Percentiles rank a stretch among this genome's conserved stretches.
These are phyloP conservation scores for Apaloderma vittatum DNA, from an alignment of 2,113 vertebrate species.

Conservation along the genomic window DNA sequence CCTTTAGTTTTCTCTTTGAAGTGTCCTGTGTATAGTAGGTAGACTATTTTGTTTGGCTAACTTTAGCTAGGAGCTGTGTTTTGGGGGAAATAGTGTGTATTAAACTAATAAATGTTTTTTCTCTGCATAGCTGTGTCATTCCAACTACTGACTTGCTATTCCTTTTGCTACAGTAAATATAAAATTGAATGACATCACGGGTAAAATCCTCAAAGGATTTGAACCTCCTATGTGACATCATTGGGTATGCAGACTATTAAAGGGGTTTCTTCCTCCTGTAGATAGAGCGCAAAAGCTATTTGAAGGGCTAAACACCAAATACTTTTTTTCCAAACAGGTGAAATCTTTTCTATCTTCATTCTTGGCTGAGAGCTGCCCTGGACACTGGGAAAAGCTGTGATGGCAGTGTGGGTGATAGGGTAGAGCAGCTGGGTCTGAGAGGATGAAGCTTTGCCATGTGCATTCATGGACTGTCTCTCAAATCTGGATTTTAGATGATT, in stretches of 20 bases:
- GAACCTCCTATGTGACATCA: background rate
- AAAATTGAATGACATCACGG: background rate
- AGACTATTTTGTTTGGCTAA: constrained; percentile 32
- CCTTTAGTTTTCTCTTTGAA: constrained; percentile 66
- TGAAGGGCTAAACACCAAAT: background rate
- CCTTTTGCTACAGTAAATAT: background rate
- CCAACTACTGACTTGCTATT: background rate
- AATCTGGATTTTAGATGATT: background rate
- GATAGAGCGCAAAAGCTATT: background rate
- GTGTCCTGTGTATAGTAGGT: background rate
- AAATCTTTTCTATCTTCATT: background rate
- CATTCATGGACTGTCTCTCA: background rate
- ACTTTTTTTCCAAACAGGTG: background rate
- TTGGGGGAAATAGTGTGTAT: background rate
- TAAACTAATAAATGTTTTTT: background rate
- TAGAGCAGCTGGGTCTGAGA: background rate
- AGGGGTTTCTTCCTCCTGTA: background rate
- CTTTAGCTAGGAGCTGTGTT: background rate
- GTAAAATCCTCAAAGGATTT: background rate
- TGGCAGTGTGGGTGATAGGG: background rate
- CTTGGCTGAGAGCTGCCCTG: background rate
- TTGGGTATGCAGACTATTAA: background rate
- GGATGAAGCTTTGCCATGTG: background rate
- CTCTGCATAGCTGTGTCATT: background rate
- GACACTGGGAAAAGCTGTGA: background rate